Evolutionary conservation across 2,113 vertebrate species (phyloP).

Genomic region (Propithecus coquereli): DNA sequence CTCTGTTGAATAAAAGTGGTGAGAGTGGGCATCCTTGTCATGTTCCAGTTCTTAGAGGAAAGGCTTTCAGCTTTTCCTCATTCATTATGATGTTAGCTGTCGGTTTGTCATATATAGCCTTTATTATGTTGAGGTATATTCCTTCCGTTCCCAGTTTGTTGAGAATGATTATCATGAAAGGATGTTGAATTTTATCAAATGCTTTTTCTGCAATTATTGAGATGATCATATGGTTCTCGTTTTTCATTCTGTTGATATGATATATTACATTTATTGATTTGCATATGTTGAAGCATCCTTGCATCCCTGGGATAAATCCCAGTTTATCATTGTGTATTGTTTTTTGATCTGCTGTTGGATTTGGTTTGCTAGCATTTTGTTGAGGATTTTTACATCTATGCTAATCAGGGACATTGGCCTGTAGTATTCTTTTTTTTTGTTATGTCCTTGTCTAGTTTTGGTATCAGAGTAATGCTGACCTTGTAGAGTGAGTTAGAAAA

Average conservation of each 20-base stretch:
- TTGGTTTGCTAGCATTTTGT: neutral
- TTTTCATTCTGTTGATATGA: neutral
- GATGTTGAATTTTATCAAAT: neutral
- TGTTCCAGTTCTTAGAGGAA: neutral
- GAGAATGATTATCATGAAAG: neutral
- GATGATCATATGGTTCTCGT: neutral
- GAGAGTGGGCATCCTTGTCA: neutral
- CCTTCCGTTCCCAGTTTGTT: neutral
- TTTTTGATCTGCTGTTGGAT: neutral
- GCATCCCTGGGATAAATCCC: neutral
- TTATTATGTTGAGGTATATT: neutral
- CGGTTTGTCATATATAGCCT: neutral
- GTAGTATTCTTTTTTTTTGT: neutral
- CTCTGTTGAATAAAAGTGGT: neutral
- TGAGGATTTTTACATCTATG: neutral
- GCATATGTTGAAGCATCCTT: neutral
- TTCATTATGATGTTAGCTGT: neutral
- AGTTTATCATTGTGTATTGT: neutral
- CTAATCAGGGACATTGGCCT: neutral
- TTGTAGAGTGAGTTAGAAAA: neutral
- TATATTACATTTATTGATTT: neutral
- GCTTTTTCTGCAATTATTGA: neutral
- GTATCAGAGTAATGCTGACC: neutral
- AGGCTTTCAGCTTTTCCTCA: neutral
- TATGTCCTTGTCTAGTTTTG: neutral